These are phyloP conservation scores for Buteo buteo DNA, from an alignment of 2,113 vertebrate species.

Conservation along the genomic window DNA sequence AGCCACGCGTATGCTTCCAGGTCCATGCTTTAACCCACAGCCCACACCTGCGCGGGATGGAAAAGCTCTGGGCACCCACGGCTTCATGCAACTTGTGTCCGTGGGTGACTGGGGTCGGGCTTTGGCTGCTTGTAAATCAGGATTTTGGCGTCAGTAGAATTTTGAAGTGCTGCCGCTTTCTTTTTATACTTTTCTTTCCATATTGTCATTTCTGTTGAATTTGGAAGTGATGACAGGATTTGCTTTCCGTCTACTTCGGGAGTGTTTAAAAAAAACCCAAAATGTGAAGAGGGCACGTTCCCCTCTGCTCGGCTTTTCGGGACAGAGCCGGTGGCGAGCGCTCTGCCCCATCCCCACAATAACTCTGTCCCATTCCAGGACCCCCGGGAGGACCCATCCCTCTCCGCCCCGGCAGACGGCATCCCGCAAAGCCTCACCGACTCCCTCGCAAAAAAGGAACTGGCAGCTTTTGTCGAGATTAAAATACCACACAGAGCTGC, in stretches of 20 bases:
- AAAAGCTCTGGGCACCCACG: accelerated
- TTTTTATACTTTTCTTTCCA: background rate
- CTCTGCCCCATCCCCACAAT: accelerated
- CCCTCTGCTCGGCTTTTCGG: background rate
- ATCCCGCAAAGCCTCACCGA: background rate
- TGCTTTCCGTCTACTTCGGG: background rate
- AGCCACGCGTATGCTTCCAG: background rate
- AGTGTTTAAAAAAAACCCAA: background rate
- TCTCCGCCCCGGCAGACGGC: background rate
- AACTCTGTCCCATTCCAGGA: background rate
- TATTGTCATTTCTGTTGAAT: background rate
- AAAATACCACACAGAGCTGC: background rate
- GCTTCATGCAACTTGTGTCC: accelerated
- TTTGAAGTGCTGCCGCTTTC: accelerated
- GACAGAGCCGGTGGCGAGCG: accelerated
- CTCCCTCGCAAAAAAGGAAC: background rate
- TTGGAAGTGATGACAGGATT: background rate
- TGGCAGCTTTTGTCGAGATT: background rate
- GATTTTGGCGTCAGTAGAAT: background rate
- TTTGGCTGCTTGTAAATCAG: accelerated
- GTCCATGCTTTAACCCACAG: accelerated
- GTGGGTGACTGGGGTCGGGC: accelerated
- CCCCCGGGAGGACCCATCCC: accelerated
- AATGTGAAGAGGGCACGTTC: accelerated
- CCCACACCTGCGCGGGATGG: accelerated